Base-by-base conservation (phyloP, 2,888 invertebrate species). In the Tiphia femorata region DNA sequence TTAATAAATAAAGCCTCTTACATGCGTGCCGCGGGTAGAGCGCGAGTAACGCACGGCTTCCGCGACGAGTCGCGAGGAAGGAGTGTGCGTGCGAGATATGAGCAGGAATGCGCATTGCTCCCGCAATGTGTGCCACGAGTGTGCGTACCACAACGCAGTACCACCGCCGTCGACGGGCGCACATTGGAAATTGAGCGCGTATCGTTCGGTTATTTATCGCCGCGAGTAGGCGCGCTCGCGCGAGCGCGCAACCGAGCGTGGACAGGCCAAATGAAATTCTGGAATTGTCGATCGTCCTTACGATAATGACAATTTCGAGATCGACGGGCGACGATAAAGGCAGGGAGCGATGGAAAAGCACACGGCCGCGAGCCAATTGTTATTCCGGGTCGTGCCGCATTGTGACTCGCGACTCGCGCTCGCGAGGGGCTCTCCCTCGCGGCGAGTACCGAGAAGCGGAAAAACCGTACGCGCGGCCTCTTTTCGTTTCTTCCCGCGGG, bases 1-100 rank as follows among this genome's bases (percentile, higher is more conserved):
- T 82, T 82, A 83, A 81, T 81, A 81, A 82, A 82, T 81, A 79
- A 79, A 70, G 54, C 62, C n/a, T n/a, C n/a, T n/a, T 59, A 56
- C 53, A 56, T 35, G 55, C 62, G 42, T 44, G 43, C 21, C 42
- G 10, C 17, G 38, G 7, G n/a, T 10, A 16, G 33, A 14, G 8
- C 12, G 33, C 14, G 33, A 14, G 14, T 14, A 33, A 33, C 12
- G 33, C 14, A 14, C 33, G 5, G 33, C 12, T 33, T 33, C 33
- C 4, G 33, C 12, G 12, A 33, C 12, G 7, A 33, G 2, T 33
- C 1, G 10, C n/a, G n/a, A n/a, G n/a, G n/a, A n/a, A n/a, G n/a
- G n/a, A n/a, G n/a, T n/a, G n/a, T n/a, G n/a, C n/a, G n/a, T n/a
- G n/a, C n/a, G n/a, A n/a, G n/a, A n/a, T n/a, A n/a, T n/a, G n/a